These are phyloP conservation scores for Osmerus mordax DNA, from an alignment of 2,113 vertebrate genomes.

Conservation along the genomic window DNA sequence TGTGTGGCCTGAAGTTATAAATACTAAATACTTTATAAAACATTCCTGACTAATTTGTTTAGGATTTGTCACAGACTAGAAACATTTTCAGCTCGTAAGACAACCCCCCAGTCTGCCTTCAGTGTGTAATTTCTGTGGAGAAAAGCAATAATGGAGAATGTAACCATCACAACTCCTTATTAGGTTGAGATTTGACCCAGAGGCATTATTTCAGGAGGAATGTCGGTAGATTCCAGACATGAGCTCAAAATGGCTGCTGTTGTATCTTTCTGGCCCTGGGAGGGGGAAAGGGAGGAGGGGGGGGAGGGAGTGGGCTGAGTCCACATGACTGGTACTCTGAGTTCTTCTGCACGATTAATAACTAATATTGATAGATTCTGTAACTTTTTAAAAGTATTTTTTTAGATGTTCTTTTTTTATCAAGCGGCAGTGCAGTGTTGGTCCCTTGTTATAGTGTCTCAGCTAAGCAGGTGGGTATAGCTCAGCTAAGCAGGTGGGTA, in stretches of 20 bases:
- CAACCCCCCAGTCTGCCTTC: no score
- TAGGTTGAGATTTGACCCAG: not conserved
- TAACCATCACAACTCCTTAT: no score
- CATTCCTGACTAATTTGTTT: not conserved
- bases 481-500: no score
- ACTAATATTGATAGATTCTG: no score
- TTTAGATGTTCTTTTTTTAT: no score
- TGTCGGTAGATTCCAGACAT: not conserved
- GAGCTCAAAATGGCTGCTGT: slow-evolving; percentile 18
- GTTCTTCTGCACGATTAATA: no score
- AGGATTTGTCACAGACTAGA: not conserved
- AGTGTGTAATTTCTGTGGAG: no score
- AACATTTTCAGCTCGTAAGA: not conserved
- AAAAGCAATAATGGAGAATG: no score
- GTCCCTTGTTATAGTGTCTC: no score
- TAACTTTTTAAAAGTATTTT: no score
- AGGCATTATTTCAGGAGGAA: not conserved
- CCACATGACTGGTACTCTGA: not conserved
- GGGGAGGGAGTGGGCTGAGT: not conserved
- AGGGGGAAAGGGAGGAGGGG: not conserved
- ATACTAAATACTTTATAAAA: not conserved
- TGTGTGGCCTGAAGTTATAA: not conserved
- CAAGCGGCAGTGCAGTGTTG: no score
- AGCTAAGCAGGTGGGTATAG: no score
- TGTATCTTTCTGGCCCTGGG: not conserved